These are phyloP conservation scores for Solen grandis DNA, from an alignment of 1,140 invertebrate species.

Conservation along the genomic window DNA sequence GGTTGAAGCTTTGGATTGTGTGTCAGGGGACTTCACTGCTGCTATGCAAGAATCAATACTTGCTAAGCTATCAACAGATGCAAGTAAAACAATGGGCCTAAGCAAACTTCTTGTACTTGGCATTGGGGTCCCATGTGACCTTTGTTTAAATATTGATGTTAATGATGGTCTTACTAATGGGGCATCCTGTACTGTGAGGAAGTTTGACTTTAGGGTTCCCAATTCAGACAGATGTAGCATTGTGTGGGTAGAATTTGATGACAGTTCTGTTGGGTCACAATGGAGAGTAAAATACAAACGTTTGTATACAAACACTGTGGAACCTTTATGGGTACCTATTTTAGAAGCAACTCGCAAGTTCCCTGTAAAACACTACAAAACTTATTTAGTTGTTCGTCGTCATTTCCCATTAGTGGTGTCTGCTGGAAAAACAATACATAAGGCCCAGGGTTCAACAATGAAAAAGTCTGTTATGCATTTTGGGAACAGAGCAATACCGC, in stretches of 20 bases:
- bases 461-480: constrained; percentile 26
- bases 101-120: constrained; percentile 26
- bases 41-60: constrained; percentile 1
- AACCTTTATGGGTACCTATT: constrained; percentile 14
- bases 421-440: constrained; percentile 52
- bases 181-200: constrained; percentile 53
- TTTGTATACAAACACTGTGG: constrained; percentile 12
- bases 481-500: constrained; percentile 10
- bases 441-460: constrained; percentile 44
- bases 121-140: constrained; percentile 15
- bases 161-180: constrained; percentile 55
- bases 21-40: constrained; percentile 14
- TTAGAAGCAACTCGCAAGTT: constrained; percentile 18
- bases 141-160: constrained; percentile 14
- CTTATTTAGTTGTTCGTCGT: constrained; percentile 17
- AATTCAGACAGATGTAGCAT: constrained; percentile 48
- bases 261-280: neutral
- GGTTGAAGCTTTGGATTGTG: constrained; percentile 21
- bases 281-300: constrained; percentile 31
- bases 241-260: constrained; percentile 55
- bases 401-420: constrained; percentile 27
- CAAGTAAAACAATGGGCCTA: constrained; percentile 41
- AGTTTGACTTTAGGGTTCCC: constrained; percentile 45
- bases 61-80: constrained; percentile 20
- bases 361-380: constrained; percentile 35